These are phyloP conservation scores for Coreius guichenoti DNA, from an alignment of 2,797 vertebrate genomes.

Conservation along the genomic window DNA sequence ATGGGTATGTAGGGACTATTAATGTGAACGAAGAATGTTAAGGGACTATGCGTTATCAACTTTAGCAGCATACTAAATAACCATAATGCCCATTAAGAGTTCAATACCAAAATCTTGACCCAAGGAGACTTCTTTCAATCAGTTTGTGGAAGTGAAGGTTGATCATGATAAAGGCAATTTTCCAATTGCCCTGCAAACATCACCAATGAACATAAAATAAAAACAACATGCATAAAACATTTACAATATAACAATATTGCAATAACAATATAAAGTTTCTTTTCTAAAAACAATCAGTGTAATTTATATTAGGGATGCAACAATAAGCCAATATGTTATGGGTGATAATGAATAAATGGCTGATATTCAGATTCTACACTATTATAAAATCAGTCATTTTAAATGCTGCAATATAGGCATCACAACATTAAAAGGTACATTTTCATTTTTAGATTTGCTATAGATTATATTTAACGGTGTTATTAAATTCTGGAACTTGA, in stretches of 20 bases:
- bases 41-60: neutral
- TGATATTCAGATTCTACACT: neutral
- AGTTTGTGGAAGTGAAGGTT: slow-evolving; percentile 88
- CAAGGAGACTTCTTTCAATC: slow-evolving; percentile 86
- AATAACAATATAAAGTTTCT: neutral
- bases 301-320: neutral
- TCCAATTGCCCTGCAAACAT: slow-evolving; percentile 67
- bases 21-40: neutral
- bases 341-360: neutral
- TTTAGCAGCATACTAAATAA: neutral
- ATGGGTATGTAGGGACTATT: slow-evolving; percentile 77
- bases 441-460: neutral
- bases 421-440: neutral
- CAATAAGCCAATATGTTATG: neutral
- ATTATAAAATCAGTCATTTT: neutral
- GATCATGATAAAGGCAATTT: slow-evolving; percentile 86
- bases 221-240: neutral
- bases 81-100: neutral
- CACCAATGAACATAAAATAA: neutral
- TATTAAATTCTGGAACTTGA: neutral
- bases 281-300: neutral
- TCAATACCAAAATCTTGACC: slow-evolving; percentile 80
- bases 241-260: no score
- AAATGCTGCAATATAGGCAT: neutral
- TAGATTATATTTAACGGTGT: neutral